phyloP scores from a whole-genome alignment of 1,140 invertebrate genomes.

The Plutomurus gul region DNA sequence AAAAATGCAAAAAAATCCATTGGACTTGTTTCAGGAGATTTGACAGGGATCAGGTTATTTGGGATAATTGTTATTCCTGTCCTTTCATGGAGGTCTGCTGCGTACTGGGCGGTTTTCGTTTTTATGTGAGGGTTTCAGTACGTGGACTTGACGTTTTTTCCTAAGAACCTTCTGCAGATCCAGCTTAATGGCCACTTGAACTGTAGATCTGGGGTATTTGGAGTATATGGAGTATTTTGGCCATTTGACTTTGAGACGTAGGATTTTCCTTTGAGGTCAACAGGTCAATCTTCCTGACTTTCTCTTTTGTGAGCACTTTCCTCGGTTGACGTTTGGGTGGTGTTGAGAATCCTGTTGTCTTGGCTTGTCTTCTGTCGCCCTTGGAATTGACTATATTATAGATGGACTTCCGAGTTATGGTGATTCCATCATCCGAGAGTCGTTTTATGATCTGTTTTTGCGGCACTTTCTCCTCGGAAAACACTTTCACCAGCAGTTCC shows the following conservation, averaged over 20 bases:
- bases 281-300: neutral
- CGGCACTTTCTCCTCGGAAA: neutral
- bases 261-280: conserved; percentile 15
- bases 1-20: conserved; percentile 14
- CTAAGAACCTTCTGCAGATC: neutral
- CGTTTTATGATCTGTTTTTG: neutral
- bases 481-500: neutral
- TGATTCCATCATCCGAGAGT: neutral
- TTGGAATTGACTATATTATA: neutral
- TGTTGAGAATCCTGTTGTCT: neutral
- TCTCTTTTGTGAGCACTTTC: neutral
- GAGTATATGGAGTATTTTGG: neutral
- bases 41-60: neutral
- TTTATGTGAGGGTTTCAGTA: neutral
- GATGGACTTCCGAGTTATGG: neutral
- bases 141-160: neutral
- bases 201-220: neutral
- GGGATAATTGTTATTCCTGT: neutral
- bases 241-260: neutral
- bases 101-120: neutral
- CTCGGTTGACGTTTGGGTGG: neutral
- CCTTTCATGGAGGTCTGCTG: neutral
- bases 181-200: neutral
- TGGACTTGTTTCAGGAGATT: neutral
- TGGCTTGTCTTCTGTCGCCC: neutral